These are phyloP conservation scores for Eristalinus aeneus DNA, from an alignment of 2,888 invertebrate species.

Conservation along the genomic window DNA sequence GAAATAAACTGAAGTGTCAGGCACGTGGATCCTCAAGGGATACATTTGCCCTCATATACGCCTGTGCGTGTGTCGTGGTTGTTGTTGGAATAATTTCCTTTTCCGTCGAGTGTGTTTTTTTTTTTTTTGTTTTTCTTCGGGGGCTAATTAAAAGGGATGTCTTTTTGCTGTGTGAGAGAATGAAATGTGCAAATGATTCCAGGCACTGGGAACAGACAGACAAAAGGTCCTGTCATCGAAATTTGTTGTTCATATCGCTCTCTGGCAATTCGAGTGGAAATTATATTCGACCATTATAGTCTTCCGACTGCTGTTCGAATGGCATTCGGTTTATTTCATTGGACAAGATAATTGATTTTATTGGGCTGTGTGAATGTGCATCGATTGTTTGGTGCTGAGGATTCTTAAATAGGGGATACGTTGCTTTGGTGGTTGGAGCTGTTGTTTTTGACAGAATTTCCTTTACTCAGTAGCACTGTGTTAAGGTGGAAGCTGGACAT, in stretches of 20 bases:
- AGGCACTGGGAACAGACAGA: not conserved
- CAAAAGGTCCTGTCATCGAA: not conserved
- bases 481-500: no score
- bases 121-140: not conserved
- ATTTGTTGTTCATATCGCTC: not conserved
- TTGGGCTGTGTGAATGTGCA: not conserved
- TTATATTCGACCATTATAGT: conserved; percentile 3
- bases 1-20: conserved; percentile 36
- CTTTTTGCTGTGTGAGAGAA: not conserved
- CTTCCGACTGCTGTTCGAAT: not conserved
- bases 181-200: conserved; percentile 5
- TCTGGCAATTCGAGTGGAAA: conserved; percentile 4
- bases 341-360: conserved; percentile 3
- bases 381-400: not conserved
- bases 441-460: no score
- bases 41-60: not conserved
- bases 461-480: no score
- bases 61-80: not conserved
- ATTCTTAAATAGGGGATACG: no score
- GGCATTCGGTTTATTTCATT: not conserved
- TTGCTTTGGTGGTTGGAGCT: no score
- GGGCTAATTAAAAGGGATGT: conserved; percentile 30
- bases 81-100: conserved; percentile 6
- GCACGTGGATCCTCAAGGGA: conserved; percentile 35
- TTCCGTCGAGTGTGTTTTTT: not conserved